A percentile compares a stretch with the other conserved stretches of the same genome.
Conservation (phyloP, 2,113 vertebrate species). For the Halcyon senegalensis region DNA sequence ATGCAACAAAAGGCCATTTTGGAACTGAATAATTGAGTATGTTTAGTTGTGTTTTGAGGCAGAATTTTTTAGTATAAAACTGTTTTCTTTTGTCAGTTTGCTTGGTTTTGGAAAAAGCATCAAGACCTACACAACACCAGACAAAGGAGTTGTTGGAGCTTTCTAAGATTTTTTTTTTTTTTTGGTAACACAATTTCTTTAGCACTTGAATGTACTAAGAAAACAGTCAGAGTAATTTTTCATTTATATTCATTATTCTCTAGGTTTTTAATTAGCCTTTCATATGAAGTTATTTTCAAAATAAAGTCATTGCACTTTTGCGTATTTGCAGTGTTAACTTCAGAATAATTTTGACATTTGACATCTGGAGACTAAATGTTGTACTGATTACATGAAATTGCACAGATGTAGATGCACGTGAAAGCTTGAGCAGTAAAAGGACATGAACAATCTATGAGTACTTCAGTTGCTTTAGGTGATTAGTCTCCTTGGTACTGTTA, state of each 20-base stretch:
- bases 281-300: background rate
- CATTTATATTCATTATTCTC: background rate
- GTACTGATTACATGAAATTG: background rate
- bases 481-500: background rate
- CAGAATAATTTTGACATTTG: background rate
- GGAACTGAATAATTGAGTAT: background rate
- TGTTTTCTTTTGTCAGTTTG: background rate
- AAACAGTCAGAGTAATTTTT: background rate
- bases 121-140: background rate
- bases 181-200: background rate
- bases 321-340: background rate
- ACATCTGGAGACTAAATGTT: background rate
- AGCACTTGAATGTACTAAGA: background rate
- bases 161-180: background rate
- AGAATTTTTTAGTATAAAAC: background rate
- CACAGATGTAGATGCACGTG: background rate
- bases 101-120: background rate
- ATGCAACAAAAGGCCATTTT: background rate
- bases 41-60: background rate
- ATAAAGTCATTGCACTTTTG: background rate
- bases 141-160: background rate
- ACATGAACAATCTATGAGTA: background rate
- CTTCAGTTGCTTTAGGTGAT: background rate
- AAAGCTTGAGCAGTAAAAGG: background rate
- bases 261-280: conserved; percentile 5